Percentiles rank a stretch among this genome's conserved stretches.
Evolutionary conservation across 2,888 invertebrate genomes (phyloP).

Genomic region (Stenichneumon culpator): DNA sequence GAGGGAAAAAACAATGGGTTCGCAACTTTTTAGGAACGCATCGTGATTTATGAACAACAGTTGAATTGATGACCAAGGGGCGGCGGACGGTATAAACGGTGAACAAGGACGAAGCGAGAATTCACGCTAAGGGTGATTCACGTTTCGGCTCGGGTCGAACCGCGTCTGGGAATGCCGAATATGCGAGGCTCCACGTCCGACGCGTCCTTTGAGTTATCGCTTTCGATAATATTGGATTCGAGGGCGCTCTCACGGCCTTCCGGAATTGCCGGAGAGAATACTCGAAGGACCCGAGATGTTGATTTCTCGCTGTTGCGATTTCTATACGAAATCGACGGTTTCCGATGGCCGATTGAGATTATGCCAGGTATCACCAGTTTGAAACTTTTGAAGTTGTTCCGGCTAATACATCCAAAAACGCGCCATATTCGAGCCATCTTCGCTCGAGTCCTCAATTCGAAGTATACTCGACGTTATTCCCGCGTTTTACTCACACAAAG

Average conservation of each 20-base stretch:
- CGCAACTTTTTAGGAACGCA: slow-evolving; percentile 52
- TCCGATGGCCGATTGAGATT: background rate
- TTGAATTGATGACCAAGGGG: slow-evolving; percentile 34
- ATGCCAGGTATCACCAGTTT: background rate
- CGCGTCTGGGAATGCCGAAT: slow-evolving; percentile 57
- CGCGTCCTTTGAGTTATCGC: slow-evolving; percentile 52
- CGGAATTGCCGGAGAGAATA: slow-evolving; percentile 43
- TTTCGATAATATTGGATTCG: slow-evolving; percentile 54
- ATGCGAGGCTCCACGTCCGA: slow-evolving; percentile 41
- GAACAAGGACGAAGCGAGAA: slow-evolving; percentile 41
- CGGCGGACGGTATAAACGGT: slow-evolving; percentile 17
- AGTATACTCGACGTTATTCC: too few relatives aligned
- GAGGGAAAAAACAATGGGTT: slow-evolving; percentile 50
- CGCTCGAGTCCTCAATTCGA: too few relatives aligned
- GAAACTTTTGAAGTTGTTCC: background rate
- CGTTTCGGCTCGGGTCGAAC: slow-evolving; percentile 11
- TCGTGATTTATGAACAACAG: slow-evolving; percentile 57
- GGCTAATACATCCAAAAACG: too few relatives aligned
- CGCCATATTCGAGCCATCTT: too few relatives aligned
- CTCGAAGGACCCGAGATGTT: slow-evolving; percentile 7
- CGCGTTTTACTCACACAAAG: too few relatives aligned
- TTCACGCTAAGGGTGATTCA: slow-evolving; percentile 52
- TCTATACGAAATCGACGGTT: background rate
- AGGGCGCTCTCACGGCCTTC: slow-evolving; percentile 2
- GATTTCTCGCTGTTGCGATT: slow-evolving; percentile 8